Percentiles rank a stretch among this genome's conserved stretches.
Evolutionary conservation across 2,888 invertebrate genomes (phyloP).

Genomic region (Aporophyla nigra): DNA sequence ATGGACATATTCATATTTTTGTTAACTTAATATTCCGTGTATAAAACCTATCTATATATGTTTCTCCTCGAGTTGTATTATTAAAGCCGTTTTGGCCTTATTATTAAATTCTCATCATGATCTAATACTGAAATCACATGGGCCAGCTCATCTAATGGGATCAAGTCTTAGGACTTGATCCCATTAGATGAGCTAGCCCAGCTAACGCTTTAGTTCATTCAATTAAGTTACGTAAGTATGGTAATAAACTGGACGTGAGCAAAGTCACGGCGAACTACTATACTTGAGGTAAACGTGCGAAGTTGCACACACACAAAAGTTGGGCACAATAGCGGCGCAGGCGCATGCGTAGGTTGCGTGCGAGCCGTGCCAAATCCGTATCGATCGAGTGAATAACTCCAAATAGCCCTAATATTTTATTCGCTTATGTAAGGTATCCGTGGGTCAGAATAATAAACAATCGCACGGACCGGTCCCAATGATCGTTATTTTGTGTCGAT

Average conservation of each 20-base stretch:
- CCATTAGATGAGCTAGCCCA: neutral
- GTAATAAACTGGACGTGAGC: conserved; percentile 40
- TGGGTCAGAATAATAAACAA: conserved; percentile 13
- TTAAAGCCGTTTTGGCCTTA: neutral
- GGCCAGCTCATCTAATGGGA: no score
- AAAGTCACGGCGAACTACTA: conserved; percentile 63
- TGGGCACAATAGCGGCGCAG: conserved; percentile 29
- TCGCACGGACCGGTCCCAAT: neutral
- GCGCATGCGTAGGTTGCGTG: conserved; percentile 26
- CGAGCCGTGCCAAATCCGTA: conserved; percentile 6
- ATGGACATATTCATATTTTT: conserved; percentile 4
- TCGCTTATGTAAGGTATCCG: conserved; percentile 20
- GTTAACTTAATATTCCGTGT: neutral
- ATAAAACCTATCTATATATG: neutral
- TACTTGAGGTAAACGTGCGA: conserved; percentile 17
- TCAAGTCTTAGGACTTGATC: neutral
- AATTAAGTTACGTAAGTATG: conserved; percentile 47
- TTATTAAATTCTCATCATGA: conserved; percentile 6
- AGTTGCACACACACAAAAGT: conserved; percentile 47
- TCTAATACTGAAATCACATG: neutral
- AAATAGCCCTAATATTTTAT: conserved; percentile 6
- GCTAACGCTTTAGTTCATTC: conserved; percentile 16
- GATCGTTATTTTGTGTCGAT: conserved; percentile 6
- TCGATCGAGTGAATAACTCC: conserved; percentile 7
- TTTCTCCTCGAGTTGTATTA: neutral